Evolutionary conservation across 2,797 vertebrate species (phyloP).

Genomic region (Ceyx erithaca): DNA sequence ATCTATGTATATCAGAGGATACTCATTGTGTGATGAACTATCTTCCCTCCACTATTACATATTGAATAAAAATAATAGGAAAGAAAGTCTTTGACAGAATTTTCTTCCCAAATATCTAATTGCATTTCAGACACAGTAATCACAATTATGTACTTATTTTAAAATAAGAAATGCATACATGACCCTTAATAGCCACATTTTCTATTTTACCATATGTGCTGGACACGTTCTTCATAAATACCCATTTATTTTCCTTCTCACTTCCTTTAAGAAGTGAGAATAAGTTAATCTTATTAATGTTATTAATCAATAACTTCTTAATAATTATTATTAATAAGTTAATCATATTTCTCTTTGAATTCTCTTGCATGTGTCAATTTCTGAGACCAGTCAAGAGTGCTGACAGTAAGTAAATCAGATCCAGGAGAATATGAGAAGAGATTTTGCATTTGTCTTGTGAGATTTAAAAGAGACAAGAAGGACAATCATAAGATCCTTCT

Average conservation of each 20-base stretch:
- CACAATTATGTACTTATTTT: not conserved
- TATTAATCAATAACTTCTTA: too few relatives aligned
- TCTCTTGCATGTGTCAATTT: conserved; percentile 46
- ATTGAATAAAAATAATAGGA: not conserved
- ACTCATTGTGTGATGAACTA: not conserved
- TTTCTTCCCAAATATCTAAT: not conserved
- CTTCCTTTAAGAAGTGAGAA: not conserved
- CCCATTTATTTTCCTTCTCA: conserved; percentile 7
- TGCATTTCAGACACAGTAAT: not conserved
- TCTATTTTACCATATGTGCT: not conserved
- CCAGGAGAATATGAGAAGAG: conserved; percentile 32
- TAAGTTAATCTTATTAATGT: too few relatives aligned
- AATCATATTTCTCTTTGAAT: conserved; percentile 51
- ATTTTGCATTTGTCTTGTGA: conserved; percentile 53
- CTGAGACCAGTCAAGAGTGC: conserved; percentile 17
- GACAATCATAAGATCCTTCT: conserved; percentile 62
- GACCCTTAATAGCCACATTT: not conserved
- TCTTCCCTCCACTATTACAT: not conserved
- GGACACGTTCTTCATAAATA: not conserved
- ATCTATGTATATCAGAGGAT: not conserved
- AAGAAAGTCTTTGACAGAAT: not conserved
- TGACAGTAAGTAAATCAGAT: conserved; percentile 59
- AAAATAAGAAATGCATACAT: not conserved
- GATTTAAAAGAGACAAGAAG: conserved; percentile 62
- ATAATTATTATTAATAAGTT: not conserved